Evolutionary conservation across 2,888 invertebrate genomes (phyloP).

Genomic region (Tetropium fuscum): DNA sequence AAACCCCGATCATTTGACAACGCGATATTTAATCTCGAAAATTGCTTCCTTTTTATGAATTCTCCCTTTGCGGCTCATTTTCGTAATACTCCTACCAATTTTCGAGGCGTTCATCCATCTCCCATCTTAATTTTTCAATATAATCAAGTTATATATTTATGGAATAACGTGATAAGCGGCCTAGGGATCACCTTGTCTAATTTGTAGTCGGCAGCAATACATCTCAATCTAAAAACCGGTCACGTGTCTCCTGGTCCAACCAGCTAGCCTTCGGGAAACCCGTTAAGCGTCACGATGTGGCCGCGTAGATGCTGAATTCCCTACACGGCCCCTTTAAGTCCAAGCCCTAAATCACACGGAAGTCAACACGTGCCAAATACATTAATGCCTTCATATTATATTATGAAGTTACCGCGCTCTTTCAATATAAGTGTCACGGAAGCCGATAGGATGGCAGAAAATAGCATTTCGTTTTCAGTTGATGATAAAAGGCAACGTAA

Average conservation of each 20-base stretch:
- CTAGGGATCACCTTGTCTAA: conserved; percentile 15
- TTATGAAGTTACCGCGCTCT: conserved; percentile 9
- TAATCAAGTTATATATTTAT: conserved; percentile 23
- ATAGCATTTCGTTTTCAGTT: too few relatives aligned
- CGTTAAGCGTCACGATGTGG: conserved; percentile 18
- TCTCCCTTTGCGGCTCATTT: not conserved
- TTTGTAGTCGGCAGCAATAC: conserved; percentile 19
- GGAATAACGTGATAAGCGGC: conserved; percentile 17
- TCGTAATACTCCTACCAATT: not conserved
- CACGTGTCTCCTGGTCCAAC: conserved; percentile 22
- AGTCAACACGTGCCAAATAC: conserved; percentile 22
- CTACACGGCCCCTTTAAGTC: not conserved
- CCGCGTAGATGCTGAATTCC: conserved; percentile 4
- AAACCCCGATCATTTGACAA: too few relatives aligned
- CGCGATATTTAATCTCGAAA: not conserved
- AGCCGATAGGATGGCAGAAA: too few relatives aligned
- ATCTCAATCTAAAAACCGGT: conserved; percentile 19
- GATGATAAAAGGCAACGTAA: too few relatives aligned
- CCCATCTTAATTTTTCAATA: conserved; percentile 21
- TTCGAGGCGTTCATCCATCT: not conserved
- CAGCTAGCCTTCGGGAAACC: conserved; percentile 18
- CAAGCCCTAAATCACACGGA: conserved; percentile 14
- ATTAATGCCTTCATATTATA: conserved; percentile 17
- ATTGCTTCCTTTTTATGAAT: not conserved
- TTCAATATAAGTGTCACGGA: conserved; percentile 15